These are phyloP conservation scores for Monodelphis domestica DNA, from an alignment of 2,797 vertebrate species.

Conservation along the genomic window DNA sequence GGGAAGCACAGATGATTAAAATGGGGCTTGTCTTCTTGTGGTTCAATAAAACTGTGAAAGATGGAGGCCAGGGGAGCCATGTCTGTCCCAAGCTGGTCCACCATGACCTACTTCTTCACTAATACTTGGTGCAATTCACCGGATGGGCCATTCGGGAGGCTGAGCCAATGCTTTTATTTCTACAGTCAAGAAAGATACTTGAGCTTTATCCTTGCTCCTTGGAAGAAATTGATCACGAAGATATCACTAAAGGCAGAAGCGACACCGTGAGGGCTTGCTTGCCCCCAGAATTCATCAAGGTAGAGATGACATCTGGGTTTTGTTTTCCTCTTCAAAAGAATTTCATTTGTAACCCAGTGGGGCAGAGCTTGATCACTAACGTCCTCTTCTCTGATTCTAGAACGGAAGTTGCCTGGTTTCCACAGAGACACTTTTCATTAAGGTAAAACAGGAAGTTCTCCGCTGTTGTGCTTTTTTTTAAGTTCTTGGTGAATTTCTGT, in stretches of 20 bases:
- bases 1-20: not conserved
- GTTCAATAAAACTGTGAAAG: slow-evolving; percentile 28
- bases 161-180: not conserved
- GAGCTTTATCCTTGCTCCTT: slow-evolving; percentile 82
- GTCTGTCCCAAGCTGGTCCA: not conserved
- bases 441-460: slow-evolving; percentile 82
- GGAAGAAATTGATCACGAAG: slow-evolving; percentile 66
- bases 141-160: not conserved
- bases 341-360: not conserved
- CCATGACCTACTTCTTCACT: not conserved
- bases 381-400: slow-evolving; percentile 81
- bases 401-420: slow-evolving; percentile 81
- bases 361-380: not conserved
- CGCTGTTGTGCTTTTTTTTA: not conserved
- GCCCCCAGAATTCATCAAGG: slow-evolving; percentile 74
- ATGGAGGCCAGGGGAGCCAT: not conserved
- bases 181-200: slow-evolving; percentile 77
- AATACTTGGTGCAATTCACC: not conserved
- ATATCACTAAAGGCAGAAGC: slow-evolving; percentile 79
- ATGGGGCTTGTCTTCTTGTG: accelerated
- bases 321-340: not conserved
- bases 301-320: slow-evolving; percentile 58
- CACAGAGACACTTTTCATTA: slow-evolving; percentile 80
- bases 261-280: slow-evolving; percentile 87
- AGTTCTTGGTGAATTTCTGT: accelerated